These are phyloP conservation scores for Hirundichthys speculiger DNA, from an alignment of 2,113 vertebrate genomes.

Conservation along the genomic window DNA sequence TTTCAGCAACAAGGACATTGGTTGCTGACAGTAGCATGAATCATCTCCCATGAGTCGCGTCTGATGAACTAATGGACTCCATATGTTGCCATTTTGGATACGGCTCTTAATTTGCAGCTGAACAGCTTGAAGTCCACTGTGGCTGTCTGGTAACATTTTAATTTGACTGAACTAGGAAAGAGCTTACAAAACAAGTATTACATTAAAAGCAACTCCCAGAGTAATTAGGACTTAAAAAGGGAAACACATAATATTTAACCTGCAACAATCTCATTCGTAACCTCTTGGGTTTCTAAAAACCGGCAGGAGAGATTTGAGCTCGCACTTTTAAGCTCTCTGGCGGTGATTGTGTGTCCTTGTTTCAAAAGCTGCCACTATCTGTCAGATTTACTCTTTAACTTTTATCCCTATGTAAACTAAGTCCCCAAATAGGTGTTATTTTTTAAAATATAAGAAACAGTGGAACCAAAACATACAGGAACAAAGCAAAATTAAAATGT, in stretches of 20 bases:
- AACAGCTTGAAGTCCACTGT: background rate
- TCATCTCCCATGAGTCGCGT: background rate
- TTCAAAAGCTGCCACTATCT: background rate
- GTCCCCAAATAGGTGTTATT: background rate
- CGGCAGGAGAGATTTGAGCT: background rate
- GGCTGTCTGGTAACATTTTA: background rate
- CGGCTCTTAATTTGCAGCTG: background rate
- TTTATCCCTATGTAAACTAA: background rate
- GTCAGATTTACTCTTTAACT: background rate
- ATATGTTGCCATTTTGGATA: background rate
- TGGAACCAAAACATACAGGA: too few species aligned
- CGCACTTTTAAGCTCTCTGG: background rate
- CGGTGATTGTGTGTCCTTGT: background rate
- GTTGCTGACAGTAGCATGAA: background rate
- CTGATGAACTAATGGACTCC: background rate
- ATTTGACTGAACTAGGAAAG: background rate
- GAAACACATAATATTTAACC: background rate
- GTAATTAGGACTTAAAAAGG: constrained; percentile 1
- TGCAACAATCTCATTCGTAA: background rate
- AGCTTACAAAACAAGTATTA: background rate
- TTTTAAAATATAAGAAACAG: too few species aligned
- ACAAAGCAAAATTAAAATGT: too few species aligned
- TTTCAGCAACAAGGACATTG: background rate
- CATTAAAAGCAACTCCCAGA: background rate
- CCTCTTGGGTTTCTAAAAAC: background rate